Evolutionary conservation across 2,888 invertebrate species (phyloP), one percentile per base, ranked within the genome.

Genomic region (Andrena bucephala): DNA sequence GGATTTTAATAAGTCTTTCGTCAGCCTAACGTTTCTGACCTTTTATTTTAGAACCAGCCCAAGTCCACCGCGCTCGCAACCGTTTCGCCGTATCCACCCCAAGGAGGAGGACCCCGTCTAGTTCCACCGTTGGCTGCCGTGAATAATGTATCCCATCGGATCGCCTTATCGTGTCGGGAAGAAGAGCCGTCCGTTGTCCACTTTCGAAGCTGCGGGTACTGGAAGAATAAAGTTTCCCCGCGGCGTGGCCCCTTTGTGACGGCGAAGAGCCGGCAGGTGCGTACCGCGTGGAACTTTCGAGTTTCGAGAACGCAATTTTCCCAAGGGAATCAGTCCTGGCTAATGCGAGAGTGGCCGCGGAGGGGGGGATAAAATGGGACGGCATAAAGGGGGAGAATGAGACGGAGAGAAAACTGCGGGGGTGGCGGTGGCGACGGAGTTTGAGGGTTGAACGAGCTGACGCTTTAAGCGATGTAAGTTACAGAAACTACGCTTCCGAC

Each of bases 381-480:
- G 62, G 33, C 50, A 72, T 70, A 75, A 42, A 60, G 54, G 67
- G 83, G 20, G 57, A 54, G 81, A 71, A 42, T 29, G 20, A 13
- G 81, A 50, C 1, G 60, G 36, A 48, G 69, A 42, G 62, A 72
- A 72, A 29, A 31, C 42, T 79, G 76, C 63, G 63, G 62, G 77
- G 72, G 80, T 72, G 81, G 77, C 63, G 77, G 81, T 76, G 83
- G 78, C 87, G 81, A 83, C 79, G 84, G 85, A 90, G 89, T 86
- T 85, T 74, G 82, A 82, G 81, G 84, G 77, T 86, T 85, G 83
- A 83, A 89, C 79, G 83, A 85, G 82, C 87, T 83, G 90, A 89
- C 85, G 85, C 85, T 89, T 89, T 89, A 90, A 89, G 88, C 90
- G 87, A 90, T 85, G 86, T 89, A 90, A 89, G 84, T 89, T 86